Percentiles rank a stretch among this genome's conserved stretches.
phyloP scores from a whole-genome alignment of 2,113 vertebrate genomes.

The Cyanoramphus novaezelandiae region DNA sequence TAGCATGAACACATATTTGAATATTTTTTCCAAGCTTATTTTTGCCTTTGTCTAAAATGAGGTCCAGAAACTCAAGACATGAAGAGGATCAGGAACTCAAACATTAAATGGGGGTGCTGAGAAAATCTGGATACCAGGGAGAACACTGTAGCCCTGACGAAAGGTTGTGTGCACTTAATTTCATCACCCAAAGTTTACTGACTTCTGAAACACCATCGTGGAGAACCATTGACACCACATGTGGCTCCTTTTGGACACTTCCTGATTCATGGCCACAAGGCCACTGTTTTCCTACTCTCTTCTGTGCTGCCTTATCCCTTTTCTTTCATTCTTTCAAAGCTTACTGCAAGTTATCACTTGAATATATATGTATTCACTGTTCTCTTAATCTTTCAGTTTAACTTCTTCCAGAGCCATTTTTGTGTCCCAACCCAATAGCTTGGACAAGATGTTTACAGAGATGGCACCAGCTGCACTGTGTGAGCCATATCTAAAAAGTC shows the following conservation, averaged over 20 bases:
- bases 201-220: neutral
- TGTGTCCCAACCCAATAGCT: neutral
- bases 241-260: neutral
- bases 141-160: neutral
- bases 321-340: neutral
- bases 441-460: neutral
- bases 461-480: neutral
- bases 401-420: neutral
- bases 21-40: neutral
- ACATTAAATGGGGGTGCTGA: neutral
- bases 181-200: neutral
- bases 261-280: neutral
- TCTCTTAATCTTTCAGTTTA: neutral
- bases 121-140: neutral
- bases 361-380: neutral
- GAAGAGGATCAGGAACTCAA: neutral
- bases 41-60: neutral
- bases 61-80: neutral
- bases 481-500: neutral
- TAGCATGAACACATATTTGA: neutral
- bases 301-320: neutral
- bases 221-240: neutral
- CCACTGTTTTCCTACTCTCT: neutral
- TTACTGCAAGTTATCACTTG: neutral
- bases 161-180: neutral